Conservation (phyloP, 2,113 vertebrate genomes). For the Theristicus caerulescens region DNA sequence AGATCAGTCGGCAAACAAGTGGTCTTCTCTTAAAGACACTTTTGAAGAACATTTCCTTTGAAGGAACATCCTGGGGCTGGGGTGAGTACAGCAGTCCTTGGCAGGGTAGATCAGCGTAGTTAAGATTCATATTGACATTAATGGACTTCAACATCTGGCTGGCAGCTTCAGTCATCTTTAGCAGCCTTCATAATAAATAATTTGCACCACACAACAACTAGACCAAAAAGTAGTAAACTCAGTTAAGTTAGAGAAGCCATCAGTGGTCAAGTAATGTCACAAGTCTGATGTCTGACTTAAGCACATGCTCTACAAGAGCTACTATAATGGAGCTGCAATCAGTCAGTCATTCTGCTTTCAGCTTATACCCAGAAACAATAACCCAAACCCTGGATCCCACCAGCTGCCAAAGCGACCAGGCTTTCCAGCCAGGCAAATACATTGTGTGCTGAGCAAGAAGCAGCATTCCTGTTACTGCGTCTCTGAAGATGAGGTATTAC, state of each 20-base stretch:
- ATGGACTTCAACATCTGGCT: background rate
- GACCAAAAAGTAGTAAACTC: background rate
- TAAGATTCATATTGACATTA: background rate
- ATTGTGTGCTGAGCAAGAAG: background rate
- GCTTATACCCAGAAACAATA: background rate
- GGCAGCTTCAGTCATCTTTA: background rate
- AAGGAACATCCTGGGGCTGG: background rate
- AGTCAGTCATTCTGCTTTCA: background rate
- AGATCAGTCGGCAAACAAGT: background rate
- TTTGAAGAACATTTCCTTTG: rapidly evolving
- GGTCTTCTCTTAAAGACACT: background rate
- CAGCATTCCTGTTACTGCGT: background rate
- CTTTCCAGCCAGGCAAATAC: background rate
- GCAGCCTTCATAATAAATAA: background rate
- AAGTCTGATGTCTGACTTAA: background rate
- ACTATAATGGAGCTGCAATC: background rate
- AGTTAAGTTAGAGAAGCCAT: background rate
- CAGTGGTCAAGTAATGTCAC: background rate
- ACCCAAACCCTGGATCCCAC: background rate
- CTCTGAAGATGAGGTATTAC: background rate
- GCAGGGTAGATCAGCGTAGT: background rate
- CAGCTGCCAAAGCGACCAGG: background rate
- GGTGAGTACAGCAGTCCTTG: background rate
- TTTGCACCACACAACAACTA: background rate
- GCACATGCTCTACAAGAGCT: background rate